These are phyloP conservation scores for Hemichromis elongatus DNA, from an alignment of 2,113 vertebrate species.

Conservation along the genomic window DNA sequence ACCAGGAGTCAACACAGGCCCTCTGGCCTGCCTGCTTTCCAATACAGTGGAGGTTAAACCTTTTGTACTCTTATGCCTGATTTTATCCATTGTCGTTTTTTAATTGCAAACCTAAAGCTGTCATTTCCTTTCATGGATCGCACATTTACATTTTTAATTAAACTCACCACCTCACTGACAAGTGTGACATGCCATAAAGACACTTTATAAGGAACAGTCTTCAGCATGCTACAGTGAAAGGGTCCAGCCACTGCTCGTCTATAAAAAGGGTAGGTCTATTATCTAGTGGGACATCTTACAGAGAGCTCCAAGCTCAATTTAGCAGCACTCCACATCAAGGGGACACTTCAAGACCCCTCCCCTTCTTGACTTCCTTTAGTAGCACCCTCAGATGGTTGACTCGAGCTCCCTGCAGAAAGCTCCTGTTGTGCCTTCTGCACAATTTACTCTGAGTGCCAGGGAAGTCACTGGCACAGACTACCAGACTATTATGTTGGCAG, in stretches of 20 bases:
- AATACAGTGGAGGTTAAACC: background rate
- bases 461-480: background rate
- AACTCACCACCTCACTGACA: background rate
- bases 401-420: background rate
- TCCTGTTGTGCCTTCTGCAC: background rate
- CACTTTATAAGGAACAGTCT: background rate
- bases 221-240: background rate
- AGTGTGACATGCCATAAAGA: background rate
- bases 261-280: background rate
- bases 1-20: background rate
- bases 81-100: background rate
- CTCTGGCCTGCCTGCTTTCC: background rate
- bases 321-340: conserved; percentile 64
- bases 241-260: background rate
- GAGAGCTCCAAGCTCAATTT: conserved; percentile 53
- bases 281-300: conserved; percentile 35
- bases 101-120: background rate
- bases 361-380: conserved; percentile 55
- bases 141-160: background rate
- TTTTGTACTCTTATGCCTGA: background rate
- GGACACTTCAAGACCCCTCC: conserved; percentile 59
- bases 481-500: background rate
- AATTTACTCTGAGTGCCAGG: background rate
- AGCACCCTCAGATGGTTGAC: conserved; percentile 25
- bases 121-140: background rate